These are phyloP conservation scores for Plumapathes pennacea DNA, from an alignment of 92 coral and sea anemone species.

Conservation along the genomic window DNA sequence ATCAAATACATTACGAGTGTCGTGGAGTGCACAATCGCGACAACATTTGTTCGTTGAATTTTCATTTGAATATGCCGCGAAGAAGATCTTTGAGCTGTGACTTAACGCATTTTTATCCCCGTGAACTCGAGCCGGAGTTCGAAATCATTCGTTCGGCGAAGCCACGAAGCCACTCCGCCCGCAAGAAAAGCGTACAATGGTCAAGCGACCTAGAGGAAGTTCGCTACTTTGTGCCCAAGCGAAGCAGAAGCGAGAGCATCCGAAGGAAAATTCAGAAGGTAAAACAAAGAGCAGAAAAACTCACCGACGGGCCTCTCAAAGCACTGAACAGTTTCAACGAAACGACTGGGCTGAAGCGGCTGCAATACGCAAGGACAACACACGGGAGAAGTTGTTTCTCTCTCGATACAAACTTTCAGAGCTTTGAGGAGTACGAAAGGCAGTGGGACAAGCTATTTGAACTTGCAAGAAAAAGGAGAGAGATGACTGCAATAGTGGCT, in stretches of 20 bases:
- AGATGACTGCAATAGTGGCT: too few relatives aligned
- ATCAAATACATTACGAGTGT: too few relatives aligned
- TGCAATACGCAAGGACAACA: constrained; percentile 24
- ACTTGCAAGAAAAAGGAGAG: too few relatives aligned
- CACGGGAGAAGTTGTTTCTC: constrained; percentile 58
- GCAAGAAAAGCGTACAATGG: constrained; percentile 85
- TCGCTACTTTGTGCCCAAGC: constrained; percentile 65
- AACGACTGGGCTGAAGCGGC: constrained; percentile 5
- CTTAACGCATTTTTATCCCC: constrained; percentile 37
- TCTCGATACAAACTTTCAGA: constrained; percentile 54
- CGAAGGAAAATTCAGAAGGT: constrained; percentile 62
- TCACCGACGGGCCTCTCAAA: constrained; percentile 43
- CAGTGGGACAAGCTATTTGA: constrained; percentile 82
- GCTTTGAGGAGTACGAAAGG: constrained; percentile 66
- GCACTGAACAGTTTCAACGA: constrained; percentile 15
- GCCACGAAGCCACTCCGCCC: constrained; percentile 52
- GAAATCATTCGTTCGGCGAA: neutral
- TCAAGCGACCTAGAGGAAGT: constrained; percentile 69
- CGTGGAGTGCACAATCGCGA: too few relatives aligned
- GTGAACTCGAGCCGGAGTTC: neutral
- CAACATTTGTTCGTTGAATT: too few relatives aligned
- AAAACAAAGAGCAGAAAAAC: constrained; percentile 50
- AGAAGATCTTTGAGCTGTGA: constrained; percentile 62
- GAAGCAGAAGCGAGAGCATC: constrained; percentile 57
- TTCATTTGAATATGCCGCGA: constrained; percentile 38